Evolutionary conservation across 2,113 vertebrate species (phyloP), one percentile per base, ranked within the genome.

Genomic region (Colossoma macropomum): DNA sequence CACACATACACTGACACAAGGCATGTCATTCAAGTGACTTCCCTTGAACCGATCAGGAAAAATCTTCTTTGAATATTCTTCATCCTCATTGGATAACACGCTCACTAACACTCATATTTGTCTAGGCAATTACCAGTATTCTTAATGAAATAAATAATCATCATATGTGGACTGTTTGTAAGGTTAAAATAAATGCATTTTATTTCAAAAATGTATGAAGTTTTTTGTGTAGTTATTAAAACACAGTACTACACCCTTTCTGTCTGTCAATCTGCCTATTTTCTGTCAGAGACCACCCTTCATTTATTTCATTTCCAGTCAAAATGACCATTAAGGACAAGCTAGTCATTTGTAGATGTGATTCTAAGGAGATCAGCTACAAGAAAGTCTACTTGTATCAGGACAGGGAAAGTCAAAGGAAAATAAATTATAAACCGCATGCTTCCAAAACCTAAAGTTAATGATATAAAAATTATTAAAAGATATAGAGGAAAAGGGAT

Each of bases 141-240:
- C 27, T n/a, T 17, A 70, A 69, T 70, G 5, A 63, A 68, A 59
- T 62, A 63, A 25, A 79, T 17, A 50, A 50, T 69, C 48, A 50
- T 83, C 48, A 52, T 85, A 75, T 78, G 72, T 80, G 81, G 60
- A 83, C 68, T 85, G 48, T 73, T 65, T 83, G 59, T 77, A 77
- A 62, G 60, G 9, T 56, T 59, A 45, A 79, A 83, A 78, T 70
- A 75, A 84, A 75, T 85, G 62, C 41, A 65, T 81, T 73, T 70
- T 79, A 48, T 79, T 74, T 41, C 66, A n/a, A 38, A 77, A 72
- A 79, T 66, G 27, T 30, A 45, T 4, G 1, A 25, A 6, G 38
- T 48, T 48, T 3, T 81, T 30, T 59, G 69, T 60, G 48, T 80
- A 48, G 70, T 73, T 72, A 27, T 73, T 27, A 25, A 28, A 16